These are phyloP conservation scores for Mystacornis crossleyi DNA, from an alignment of 2,113 vertebrate species.

Conservation along the genomic window DNA sequence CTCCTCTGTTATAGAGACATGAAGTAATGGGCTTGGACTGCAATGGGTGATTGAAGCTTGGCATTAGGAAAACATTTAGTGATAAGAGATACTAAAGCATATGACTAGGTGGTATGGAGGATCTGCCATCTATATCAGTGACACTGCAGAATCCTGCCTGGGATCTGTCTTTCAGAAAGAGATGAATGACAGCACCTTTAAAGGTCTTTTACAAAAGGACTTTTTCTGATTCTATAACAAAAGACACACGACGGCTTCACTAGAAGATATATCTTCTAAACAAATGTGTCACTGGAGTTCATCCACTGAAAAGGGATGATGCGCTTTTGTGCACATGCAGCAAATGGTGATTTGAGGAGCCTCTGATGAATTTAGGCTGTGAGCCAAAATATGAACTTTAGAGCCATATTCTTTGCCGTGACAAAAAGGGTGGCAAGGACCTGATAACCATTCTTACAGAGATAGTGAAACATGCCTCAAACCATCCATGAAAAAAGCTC, in stretches of 20 bases:
- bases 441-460: neutral
- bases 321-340: neutral
- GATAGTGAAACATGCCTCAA: neutral
- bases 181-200: fast-evolving
- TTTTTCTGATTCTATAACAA: neutral
- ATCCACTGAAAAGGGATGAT: neutral
- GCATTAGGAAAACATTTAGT: neutral
- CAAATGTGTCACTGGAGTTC: neutral
- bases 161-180: neutral
- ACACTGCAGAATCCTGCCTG: neutral
- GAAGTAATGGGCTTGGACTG: neutral
- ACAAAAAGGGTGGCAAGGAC: neutral
- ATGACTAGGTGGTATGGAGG: neutral
- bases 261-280: neutral
- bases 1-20: fast-evolving
- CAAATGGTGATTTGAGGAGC: neutral
- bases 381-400: neutral
- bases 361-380: neutral
- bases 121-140: fast-evolving
- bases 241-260: neutral
- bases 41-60: neutral
- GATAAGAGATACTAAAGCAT: neutral
- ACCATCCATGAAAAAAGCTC: neutral
- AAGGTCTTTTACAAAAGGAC: neutral
- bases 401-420: neutral